Evolutionary conservation across 2,888 invertebrate species (phyloP).

Genomic region (Catonia carolina): DNA sequence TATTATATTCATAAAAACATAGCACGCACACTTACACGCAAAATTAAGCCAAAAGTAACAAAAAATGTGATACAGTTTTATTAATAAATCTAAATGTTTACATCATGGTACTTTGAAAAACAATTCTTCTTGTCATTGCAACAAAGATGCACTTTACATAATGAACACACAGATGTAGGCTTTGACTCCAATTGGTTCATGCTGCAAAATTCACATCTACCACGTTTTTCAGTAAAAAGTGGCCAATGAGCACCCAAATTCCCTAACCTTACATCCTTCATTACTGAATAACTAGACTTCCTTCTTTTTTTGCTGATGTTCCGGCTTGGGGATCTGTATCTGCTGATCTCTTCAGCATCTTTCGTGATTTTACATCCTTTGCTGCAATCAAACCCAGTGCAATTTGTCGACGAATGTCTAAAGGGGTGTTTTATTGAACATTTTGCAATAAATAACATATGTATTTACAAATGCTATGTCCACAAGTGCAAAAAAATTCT

Average conservation of each 20-base stretch:
- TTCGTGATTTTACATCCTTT: background rate
- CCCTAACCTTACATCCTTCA: slow-evolving; percentile 3
- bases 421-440: background rate
- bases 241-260: slow-evolving; percentile 12
- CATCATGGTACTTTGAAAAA: background rate
- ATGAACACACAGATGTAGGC: background rate
- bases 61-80: no score
- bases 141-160: background rate
- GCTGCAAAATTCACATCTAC: slow-evolving; percentile 7
- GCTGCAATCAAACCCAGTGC: background rate
- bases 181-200: background rate
- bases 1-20: no score
- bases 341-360: background rate
- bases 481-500: slow-evolving; percentile 37
- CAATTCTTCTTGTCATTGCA: slow-evolving; percentile 4
- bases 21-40: no score
- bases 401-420: background rate
- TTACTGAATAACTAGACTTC: background rate
- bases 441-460: slow-evolving; percentile 23
- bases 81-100: background rate
- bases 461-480: slow-evolving; percentile 33
- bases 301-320: background rate
- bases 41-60: no score
- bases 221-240: background rate
- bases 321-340: background rate